Conservation (phyloP, 1,140 invertebrate species). For the Belonocnema kinseyi region DNA sequence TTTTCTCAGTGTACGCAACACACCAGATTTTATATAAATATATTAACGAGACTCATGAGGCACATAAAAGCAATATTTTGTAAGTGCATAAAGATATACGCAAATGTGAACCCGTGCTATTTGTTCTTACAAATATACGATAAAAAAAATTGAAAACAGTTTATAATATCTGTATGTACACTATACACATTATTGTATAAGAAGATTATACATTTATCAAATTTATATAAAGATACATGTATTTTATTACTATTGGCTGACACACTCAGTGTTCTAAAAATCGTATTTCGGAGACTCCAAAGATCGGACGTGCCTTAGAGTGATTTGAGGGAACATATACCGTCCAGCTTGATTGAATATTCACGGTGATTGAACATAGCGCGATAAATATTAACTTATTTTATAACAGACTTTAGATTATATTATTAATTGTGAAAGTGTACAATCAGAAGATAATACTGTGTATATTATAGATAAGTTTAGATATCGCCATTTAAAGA, state of each 20-base stretch:
- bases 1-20: slow-evolving; percentile 42
- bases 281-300: not conserved
- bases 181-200: slow-evolving; percentile 50
- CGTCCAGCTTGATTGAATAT: not conserved
- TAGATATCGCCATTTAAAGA: not conserved
- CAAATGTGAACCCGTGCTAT: not conserved
- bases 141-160: slow-evolving; percentile 42
- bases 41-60: slow-evolving; percentile 50
- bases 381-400: not conserved
- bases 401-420: slow-evolving; percentile 27
- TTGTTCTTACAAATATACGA: slow-evolving; percentile 41
- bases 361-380: not conserved
- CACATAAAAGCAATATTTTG: slow-evolving; percentile 67
- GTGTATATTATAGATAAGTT: slow-evolving; percentile 12
- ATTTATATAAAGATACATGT: slow-evolving; percentile 56
- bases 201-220: slow-evolving; percentile 50
- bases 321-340: too few relatives aligned
- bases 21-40: slow-evolving; percentile 60
- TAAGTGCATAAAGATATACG: slow-evolving; percentile 55
- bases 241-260: slow-evolving; percentile 57
- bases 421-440: not conserved
- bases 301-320: not conserved
- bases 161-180: slow-evolving; percentile 50
- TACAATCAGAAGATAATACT: slow-evolving; percentile 13
- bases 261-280: not conserved